phyloP scores from a whole-genome alignment of 2,797 vertebrate genomes.

The Phataginus tetradactyla region DNA sequence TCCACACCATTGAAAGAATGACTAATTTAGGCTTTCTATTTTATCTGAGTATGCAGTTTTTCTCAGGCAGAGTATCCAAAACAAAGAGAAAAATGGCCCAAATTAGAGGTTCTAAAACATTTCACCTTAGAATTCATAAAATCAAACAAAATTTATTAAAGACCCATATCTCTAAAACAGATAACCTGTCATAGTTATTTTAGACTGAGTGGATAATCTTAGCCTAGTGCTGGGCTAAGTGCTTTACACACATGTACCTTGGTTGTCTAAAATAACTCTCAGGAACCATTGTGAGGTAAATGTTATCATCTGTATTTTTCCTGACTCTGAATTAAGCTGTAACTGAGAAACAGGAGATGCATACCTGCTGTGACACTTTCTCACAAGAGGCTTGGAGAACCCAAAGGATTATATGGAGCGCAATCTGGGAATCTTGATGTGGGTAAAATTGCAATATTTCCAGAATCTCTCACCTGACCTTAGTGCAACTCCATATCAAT shows the following conservation, averaged over 20 bases:
- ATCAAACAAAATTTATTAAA: background rate
- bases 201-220: background rate
- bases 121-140: background rate
- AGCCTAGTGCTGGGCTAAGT: background rate
- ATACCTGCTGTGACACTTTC: background rate
- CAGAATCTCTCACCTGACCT: no score
- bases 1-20: background rate
- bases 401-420: background rate
- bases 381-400: background rate
- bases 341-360: background rate
- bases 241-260: background rate
- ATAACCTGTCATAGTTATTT: background rate
- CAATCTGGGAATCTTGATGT: background rate
- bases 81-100: background rate
- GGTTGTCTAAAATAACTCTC: background rate
- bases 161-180: background rate
- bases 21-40: background rate
- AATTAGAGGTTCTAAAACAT: background rate
- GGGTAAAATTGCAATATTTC: no score
- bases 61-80: background rate
- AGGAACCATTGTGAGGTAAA: background rate
- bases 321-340: background rate
- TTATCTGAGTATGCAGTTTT: background rate
- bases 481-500: no score
- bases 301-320: background rate